Percentiles rank a stretch among this genome's conserved stretches.
These are phyloP conservation scores for Sminthurides aquaticus DNA, from an alignment of 2,888 invertebrate genomes.

Conservation along the genomic window DNA sequence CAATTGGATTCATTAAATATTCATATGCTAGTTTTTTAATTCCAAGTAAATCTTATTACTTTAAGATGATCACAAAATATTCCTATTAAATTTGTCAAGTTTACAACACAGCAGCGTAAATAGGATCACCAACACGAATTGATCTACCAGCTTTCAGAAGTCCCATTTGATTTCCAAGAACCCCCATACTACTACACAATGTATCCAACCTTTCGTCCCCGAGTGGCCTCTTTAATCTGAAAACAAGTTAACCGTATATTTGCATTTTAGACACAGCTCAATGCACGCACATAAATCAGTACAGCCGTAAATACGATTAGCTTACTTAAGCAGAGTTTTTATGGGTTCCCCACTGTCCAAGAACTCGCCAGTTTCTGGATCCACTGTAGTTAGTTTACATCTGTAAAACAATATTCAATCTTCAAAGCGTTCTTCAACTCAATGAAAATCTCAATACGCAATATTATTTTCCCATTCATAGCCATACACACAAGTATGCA, in stretches of 20 bases:
- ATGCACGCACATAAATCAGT: too few relatives aligned
- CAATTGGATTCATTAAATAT: too few relatives aligned
- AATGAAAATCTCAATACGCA: too few relatives aligned
- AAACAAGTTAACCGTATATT: too few relatives aligned
- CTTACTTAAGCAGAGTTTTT: constrained; percentile 33
- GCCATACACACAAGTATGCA: too few relatives aligned
- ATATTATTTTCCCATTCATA: too few relatives aligned
- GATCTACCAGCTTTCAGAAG: constrained; percentile 20
- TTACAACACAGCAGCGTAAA: constrained; percentile 38
- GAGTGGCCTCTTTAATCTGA: constrained; percentile 28
- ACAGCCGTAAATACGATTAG: too few relatives aligned
- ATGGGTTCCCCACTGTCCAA: constrained; percentile 33
- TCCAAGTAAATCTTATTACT: too few relatives aligned
- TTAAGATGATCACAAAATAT: too few relatives aligned
- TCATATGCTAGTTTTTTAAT: too few relatives aligned
- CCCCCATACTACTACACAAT: constrained; percentile 29
- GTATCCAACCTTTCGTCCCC: constrained; percentile 30
- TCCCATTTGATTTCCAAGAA: constrained; percentile 38
- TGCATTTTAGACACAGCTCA: too few relatives aligned
- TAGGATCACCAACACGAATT: constrained; percentile 37
- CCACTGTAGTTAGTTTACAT: constrained; percentile 37
- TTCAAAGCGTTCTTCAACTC: neutral
- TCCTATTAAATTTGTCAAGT: too few relatives aligned
- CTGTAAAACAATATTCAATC: constrained; percentile 13
- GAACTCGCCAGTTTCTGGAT: constrained; percentile 33